Percentiles rank a stretch among this genome's conserved stretches.
phyloP scores from a whole-genome alignment of 2,797 vertebrate genomes.

The Phrynocephalus vlangalii region DNA sequence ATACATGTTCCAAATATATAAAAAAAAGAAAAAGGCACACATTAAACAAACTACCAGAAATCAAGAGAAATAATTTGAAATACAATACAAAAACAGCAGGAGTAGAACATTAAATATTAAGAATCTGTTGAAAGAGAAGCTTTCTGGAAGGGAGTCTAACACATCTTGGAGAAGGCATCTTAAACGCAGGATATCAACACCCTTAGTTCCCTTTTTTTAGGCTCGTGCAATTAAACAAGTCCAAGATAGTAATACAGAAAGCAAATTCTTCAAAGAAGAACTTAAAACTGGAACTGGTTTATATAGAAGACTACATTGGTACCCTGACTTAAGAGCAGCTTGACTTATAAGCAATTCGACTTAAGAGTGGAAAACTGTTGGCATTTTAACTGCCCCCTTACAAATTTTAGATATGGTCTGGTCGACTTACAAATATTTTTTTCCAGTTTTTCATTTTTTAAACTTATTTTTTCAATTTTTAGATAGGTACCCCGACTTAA shows the following conservation, averaged over 20 bases:
- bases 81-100: neutral
- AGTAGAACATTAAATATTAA: neutral
- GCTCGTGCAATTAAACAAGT: neutral
- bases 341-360: no score
- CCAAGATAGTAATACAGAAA: neutral
- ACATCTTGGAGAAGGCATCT: neutral
- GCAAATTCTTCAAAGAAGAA: neutral
- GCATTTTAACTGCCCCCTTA: no score
- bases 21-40: neutral
- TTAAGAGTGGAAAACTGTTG: no score
- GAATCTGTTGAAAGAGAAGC: neutral
- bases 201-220: neutral
- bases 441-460: no score
- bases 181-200: neutral
- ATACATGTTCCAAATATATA: neutral
- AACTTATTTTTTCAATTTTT: no score
- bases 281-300: neutral
- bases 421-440: no score
- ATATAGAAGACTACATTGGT: neutral
- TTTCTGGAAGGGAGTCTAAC: neutral
- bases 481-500: no score
- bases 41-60: neutral
- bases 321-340: no score
- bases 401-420: no score
- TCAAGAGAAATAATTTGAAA: neutral